A percentile compares a stretch with the other conserved stretches of the same genome.
phyloP scores from a whole-genome alignment of 2,113 vertebrate species.

The Callithrix jacchus region DNA sequence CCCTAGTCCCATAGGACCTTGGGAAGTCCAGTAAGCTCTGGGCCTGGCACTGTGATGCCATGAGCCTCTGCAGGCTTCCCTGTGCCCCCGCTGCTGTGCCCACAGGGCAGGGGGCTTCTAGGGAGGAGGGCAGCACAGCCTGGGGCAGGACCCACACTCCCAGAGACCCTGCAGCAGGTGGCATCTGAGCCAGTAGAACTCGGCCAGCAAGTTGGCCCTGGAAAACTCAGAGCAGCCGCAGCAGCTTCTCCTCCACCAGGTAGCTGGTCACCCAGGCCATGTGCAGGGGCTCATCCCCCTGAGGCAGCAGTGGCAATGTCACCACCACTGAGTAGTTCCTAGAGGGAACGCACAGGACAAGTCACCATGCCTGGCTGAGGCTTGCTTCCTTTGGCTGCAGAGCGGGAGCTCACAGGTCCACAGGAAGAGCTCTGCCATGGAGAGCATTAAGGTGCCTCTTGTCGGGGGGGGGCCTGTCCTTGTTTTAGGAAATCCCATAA shows the following conservation, averaged over 20 bases:
- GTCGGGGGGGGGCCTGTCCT: no score
- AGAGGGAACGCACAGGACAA: neutral
- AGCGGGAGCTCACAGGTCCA: fast-evolving
- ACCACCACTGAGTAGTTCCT: constrained; percentile 83
- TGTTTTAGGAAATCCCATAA: fast-evolving
- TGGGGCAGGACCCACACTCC: constrained; percentile 78
- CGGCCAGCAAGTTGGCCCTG: constrained; percentile 80
- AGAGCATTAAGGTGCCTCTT: fast-evolving
- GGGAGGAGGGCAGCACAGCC: neutral
- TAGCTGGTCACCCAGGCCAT: constrained; percentile 82
- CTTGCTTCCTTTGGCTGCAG: neutral
- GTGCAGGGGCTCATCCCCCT: constrained; percentile 64
- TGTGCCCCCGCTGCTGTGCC: no score
- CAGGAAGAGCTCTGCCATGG: neutral
- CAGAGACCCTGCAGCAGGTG: constrained; percentile 89
- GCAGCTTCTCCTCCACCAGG: constrained; percentile 88
- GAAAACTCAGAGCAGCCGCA: constrained; percentile 83
- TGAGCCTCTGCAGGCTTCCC: neutral
- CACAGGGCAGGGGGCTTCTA: neutral
- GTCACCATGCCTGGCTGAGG: fast-evolving
- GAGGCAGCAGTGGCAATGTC: constrained; percentile 81
- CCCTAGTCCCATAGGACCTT: neutral
- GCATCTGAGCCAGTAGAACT: constrained; percentile 85
- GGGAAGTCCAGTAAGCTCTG: neutral
- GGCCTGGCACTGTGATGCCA: fast-evolving